These are phyloP conservation scores for Polydrusus tereticollis DNA, from an alignment of 2,888 invertebrate genomes.

Conservation along the genomic window DNA sequence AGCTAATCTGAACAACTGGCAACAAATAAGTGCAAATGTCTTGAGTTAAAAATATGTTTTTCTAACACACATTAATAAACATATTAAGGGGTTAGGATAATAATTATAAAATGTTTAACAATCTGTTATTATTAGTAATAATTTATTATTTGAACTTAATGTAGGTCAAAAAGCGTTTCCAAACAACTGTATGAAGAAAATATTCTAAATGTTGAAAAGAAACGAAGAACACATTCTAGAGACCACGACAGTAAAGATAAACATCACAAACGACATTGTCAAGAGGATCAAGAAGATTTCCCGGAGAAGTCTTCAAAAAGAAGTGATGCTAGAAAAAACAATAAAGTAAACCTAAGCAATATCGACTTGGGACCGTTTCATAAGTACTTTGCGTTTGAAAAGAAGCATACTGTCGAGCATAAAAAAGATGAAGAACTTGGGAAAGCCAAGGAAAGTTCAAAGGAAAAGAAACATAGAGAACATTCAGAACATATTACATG, in stretches of 20 bases:
- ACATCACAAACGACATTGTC: neutral
- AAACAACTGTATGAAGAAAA: neutral
- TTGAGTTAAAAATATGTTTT: too few species aligned
- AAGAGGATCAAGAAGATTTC: neutral
- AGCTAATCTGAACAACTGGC: too few species aligned
- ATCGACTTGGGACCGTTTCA: slow-evolving; percentile 23
- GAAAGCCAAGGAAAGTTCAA: neutral
- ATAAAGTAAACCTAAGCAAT: neutral
- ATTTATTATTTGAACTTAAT: neutral
- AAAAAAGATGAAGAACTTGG: neutral
- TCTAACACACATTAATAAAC: too few species aligned
- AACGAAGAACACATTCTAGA: neutral
- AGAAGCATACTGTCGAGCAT: neutral
- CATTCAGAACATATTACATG: slow-evolving; percentile 4
- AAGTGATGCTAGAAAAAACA: neutral
- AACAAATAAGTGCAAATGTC: too few species aligned
- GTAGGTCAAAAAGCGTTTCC: neutral
- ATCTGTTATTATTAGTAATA: too few species aligned
- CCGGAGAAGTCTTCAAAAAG: neutral
- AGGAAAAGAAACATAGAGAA: neutral
- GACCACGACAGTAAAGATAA: neutral
- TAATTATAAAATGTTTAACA: too few species aligned
- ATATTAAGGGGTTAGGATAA: too few species aligned
- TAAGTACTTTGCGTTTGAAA: slow-evolving; percentile 24
- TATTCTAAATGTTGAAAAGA: neutral